Evolutionary conservation across 2,113 vertebrate species (phyloP), one percentile per base, ranked within the genome.

Genomic region (Sialia sialis): DNA sequence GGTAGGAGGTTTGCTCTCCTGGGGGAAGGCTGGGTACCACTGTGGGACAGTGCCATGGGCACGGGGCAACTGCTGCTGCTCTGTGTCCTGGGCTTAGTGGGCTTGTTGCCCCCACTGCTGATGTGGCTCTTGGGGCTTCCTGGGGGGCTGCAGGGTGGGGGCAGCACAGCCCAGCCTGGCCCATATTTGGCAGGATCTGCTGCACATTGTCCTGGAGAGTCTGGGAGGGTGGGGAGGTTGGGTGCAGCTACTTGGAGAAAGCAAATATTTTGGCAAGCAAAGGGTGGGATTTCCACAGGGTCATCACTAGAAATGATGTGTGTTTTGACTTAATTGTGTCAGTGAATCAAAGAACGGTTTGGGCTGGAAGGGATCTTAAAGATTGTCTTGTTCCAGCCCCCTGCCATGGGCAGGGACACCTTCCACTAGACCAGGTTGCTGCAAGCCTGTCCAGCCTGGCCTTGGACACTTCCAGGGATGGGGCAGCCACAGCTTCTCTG

Each of bases 301-400:
- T 43, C 46, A 94, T 94, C 17, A 6, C 74, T 84, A 92, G 64
- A 60, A 78, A 58, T 44, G 0, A 26, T n/a, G 39, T 58, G 1
- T 56, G 5, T 84, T 94, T 84, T 63, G 76, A 72, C 58, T 91
- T 89, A 84, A 70, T 39, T 39, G 67, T 77, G 62, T 72, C 66
- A 51, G 73, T 25, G 63, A 84, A 84, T 21, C 46, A 30, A 48
- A 68, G 29, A 60, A 75, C 13, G 25, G 20, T 82, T 82, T 75
- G 62, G 62, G 54, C 49, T 89, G 77, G 69, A 60, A 52, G 10
- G 38, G 51, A 51, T 26, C n/a, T 51, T 54, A 89, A 82, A 75
- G 29, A 41, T 17, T 34, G 63, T 60, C 46, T 75, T 26, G 11
- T 48, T 75, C 46, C 62, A 89, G 54, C 29, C 30, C 32, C 13